Conservation (phyloP, 2,888 invertebrate species). For the Myopa tessellatipennis region DNA sequence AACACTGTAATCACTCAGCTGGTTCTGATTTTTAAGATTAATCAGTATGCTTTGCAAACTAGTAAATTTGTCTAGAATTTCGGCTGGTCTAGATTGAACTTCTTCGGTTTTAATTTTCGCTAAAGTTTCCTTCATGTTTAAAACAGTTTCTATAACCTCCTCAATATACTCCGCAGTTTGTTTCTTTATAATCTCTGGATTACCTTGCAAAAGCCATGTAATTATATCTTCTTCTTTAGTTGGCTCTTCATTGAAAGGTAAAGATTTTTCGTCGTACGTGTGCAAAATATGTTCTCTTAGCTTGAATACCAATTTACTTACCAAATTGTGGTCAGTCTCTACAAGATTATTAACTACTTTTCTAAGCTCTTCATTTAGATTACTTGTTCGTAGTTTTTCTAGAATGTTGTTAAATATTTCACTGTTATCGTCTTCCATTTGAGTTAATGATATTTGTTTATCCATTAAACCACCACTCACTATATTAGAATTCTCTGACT, state of each 20-base stretch:
- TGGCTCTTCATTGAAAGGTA: background rate
- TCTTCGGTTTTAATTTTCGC: background rate
- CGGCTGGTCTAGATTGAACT: background rate
- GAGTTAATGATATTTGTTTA: background rate
- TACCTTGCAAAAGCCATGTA: background rate
- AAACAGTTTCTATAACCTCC: background rate
- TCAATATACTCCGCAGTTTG: background rate
- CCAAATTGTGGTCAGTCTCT: slow-evolving; percentile 33
- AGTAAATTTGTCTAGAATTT: slow-evolving; percentile 11
- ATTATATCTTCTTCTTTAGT: background rate
- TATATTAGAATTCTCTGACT: background rate
- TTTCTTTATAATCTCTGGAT: background rate
- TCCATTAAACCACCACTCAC: background rate
- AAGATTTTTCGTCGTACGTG: background rate
- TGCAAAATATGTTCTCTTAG: slow-evolving; percentile 8
- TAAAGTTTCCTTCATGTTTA: background rate
- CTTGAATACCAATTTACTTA: background rate
- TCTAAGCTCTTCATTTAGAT: slow-evolving; percentile 39
- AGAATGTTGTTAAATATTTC: background rate
- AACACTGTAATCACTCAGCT: background rate
- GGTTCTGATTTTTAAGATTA: background rate
- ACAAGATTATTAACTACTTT: background rate
- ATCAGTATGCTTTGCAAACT: slow-evolving; percentile 3
- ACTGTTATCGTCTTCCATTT: background rate
- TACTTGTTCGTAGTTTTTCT: slow-evolving; percentile 1